Evolutionary conservation across 2,113 vertebrate genomes (phyloP).

Genomic region (Turdus rufiventris): DNA sequence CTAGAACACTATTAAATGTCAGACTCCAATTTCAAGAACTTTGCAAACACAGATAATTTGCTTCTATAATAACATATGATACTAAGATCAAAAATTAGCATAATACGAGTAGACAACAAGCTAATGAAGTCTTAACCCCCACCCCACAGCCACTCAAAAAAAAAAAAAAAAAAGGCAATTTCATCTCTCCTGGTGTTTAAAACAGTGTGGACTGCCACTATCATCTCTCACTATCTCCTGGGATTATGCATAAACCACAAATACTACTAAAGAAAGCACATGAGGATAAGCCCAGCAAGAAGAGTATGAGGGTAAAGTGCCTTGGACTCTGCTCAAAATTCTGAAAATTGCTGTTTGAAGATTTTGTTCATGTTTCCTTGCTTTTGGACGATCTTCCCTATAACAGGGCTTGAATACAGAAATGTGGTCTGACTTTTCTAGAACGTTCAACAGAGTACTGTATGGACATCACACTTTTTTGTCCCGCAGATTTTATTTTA

Average conservation of each 20-base stretch:
- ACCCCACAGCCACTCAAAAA: accelerated
- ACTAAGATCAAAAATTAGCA: background rate
- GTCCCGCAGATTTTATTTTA: background rate
- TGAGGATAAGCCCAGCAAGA: background rate
- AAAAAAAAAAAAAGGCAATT: background rate
- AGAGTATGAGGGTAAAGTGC: background rate
- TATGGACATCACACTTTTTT: background rate
- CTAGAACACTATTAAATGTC: constrained; percentile 11
- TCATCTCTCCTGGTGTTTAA: background rate
- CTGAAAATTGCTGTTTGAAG: background rate
- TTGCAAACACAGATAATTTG: constrained; percentile 11
- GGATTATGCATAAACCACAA: background rate
- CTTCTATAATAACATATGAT: background rate
- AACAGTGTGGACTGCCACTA: background rate
- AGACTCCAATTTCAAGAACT: constrained; percentile 54
- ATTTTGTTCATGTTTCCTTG: background rate
- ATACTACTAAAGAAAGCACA: background rate
- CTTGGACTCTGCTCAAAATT: background rate
- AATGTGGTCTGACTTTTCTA: background rate
- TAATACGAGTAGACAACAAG: background rate
- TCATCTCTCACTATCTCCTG: background rate
- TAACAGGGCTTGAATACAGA: background rate
- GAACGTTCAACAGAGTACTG: background rate
- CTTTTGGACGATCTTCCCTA: background rate
- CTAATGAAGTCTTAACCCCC: background rate